A percentile compares a stretch with the other conserved stretches of the same genome.
These are phyloP conservation scores for Alviniconcha strummeri DNA, from an alignment of 2,888 invertebrate genomes.

Conservation along the genomic window DNA sequence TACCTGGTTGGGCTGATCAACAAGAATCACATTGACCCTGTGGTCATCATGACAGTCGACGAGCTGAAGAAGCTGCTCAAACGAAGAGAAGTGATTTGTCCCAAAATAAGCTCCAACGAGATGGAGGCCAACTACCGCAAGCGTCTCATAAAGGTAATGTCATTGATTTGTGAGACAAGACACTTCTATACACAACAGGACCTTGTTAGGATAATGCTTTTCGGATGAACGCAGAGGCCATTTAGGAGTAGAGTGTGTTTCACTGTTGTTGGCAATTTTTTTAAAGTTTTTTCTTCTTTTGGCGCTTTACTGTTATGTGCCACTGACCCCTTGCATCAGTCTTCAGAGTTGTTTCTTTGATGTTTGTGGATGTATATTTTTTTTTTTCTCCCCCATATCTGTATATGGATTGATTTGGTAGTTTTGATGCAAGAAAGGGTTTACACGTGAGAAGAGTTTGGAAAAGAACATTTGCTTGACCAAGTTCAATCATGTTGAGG, in stretches of 20 bases:
- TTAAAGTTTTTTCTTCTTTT: not conserved
- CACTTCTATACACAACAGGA: not conserved
- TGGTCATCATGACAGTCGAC: constrained; percentile 84
- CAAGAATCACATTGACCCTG: constrained; percentile 83
- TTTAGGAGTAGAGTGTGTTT: no score
- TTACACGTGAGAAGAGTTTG: no score
- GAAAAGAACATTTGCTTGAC: no score
- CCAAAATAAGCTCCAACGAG: constrained; percentile 47
- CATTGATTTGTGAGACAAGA: not conserved
- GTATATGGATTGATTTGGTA: no score
- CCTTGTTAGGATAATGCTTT: no score
- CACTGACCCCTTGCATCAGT: no score
- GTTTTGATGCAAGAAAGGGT: no score
- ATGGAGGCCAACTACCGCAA: constrained; percentile 44
- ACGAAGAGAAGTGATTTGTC: constrained; percentile 50
- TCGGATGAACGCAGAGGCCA: not conserved
- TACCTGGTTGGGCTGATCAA: constrained; percentile 88
- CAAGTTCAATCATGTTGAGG: no score
- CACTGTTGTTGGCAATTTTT: not conserved
- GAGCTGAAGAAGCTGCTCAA: constrained; percentile 78
- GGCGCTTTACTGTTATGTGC: no score
- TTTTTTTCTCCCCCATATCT: no score
- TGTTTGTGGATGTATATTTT: not conserved
- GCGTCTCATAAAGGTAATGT: constrained; percentile 48
- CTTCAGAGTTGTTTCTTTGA: no score